A percentile compares a stretch with the other conserved stretches of the same genome.
phyloP scores from a whole-genome alignment of 2,113 vertebrate genomes.

The Isurus oxyrinchus region DNA sequence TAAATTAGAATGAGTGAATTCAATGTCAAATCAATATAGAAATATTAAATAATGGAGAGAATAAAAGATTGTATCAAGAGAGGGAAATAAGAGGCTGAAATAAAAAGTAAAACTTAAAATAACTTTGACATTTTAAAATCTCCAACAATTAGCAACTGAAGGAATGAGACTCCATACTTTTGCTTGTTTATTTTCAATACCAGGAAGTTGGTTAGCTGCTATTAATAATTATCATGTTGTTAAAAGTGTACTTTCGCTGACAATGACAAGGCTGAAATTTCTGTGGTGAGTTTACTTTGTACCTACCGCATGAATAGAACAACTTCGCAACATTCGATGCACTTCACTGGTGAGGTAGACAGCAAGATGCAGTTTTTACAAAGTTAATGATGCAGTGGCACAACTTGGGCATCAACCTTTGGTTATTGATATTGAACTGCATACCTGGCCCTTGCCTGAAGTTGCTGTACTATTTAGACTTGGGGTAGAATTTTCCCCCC shows the following conservation, averaged over 20 bases:
- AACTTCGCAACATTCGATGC: background rate
- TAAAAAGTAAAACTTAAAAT: background rate
- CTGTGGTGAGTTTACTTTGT: background rate
- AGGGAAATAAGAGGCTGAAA: background rate
- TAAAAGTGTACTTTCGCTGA: background rate
- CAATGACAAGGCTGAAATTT: background rate
- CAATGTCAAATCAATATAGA: background rate
- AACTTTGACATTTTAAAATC: background rate
- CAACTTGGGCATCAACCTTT: background rate
- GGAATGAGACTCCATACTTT: background rate
- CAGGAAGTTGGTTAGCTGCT: background rate
- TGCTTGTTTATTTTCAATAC: background rate
- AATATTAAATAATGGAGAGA: background rate
- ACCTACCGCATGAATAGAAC: background rate
- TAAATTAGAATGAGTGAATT: background rate
- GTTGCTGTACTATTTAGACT: background rate
- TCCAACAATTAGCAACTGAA: background rate
- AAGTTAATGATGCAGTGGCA: too few species aligned
- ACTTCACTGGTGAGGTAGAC: background rate
- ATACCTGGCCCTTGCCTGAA: background rate
- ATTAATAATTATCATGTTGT: background rate
- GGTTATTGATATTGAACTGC: background rate
- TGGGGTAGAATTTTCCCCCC: too few species aligned
- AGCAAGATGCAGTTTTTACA: too few species aligned
- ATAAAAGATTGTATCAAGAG: background rate